phyloP scores from a whole-genome alignment of 2,113 vertebrate genomes.

The Lepidothrix coronata region DNA sequence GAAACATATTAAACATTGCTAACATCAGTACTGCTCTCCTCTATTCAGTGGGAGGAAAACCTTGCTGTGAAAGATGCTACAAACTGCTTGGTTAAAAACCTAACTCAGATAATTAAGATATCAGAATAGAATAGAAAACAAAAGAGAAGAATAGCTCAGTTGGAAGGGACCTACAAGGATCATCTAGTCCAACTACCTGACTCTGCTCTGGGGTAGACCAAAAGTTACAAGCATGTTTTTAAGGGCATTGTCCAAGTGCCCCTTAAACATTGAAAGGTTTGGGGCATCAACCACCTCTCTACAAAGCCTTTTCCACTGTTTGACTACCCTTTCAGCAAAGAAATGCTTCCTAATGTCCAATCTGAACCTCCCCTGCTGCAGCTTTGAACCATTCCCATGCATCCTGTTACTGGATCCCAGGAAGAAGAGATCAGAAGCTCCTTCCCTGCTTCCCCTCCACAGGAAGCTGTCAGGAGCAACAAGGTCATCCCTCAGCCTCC shows the following conservation, averaged over 20 bases:
- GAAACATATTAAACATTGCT: neutral
- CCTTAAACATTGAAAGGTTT: neutral
- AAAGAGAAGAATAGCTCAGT: neutral
- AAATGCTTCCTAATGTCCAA: neutral
- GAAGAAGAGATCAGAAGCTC: neutral
- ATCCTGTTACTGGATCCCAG: neutral
- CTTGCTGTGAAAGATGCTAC: neutral
- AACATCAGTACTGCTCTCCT: neutral
- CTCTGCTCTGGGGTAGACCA: neutral
- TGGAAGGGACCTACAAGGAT: neutral
- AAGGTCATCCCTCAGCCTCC: neutral
- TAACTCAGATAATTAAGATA: neutral
- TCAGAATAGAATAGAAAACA: neutral
- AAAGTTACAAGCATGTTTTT: neutral
- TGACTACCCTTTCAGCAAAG: neutral
- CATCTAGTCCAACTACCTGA: neutral
- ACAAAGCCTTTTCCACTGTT: neutral
- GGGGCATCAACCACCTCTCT: neutral
- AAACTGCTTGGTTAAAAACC: neutral
- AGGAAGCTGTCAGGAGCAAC: neutral
- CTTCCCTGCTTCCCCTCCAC: neutral
- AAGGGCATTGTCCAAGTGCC: neutral
- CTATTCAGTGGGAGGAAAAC: neutral
- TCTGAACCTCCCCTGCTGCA: neutral
- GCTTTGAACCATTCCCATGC: neutral